A percentile compares a stretch with the other conserved stretches of the same genome.
phyloP scores from a whole-genome alignment of 1,140 invertebrate genomes.

The Homalodisca vitripennis region DNA sequence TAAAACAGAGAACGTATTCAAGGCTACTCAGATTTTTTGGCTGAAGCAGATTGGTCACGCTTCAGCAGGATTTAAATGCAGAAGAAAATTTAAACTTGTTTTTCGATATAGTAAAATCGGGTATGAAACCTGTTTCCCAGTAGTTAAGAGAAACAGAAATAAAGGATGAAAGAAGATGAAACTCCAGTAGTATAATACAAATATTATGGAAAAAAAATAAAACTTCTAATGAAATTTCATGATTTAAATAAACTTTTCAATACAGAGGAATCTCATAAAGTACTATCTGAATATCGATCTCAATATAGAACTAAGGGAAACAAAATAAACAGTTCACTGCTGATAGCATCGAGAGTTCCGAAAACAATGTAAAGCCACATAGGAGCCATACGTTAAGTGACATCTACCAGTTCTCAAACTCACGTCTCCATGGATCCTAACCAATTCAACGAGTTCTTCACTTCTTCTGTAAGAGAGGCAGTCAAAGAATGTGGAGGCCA shows the following conservation, averaged over 20 bases:
- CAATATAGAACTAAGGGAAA: not conserved
- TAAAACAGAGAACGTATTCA: not conserved
- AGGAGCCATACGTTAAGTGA: no score
- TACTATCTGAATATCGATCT: not conserved
- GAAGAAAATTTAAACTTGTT: not conserved
- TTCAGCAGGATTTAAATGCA: not conserved
- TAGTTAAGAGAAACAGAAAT: not conserved
- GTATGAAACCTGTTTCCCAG: not conserved
- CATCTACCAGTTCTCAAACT: not conserved
- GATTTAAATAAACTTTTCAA: not conserved
- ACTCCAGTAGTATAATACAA: not conserved
- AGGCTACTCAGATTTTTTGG: not conserved
- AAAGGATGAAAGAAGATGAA: not conserved
- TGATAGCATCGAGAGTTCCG: not conserved
- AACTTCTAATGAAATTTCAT: not conserved
- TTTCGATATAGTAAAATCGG: not conserved
- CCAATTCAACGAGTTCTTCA: not conserved
- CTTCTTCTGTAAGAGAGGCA: not conserved
- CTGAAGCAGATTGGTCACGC: not conserved
- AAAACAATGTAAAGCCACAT: not conserved
- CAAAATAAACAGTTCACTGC: not conserved
- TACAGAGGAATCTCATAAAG: not conserved
- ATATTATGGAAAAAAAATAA: not conserved
- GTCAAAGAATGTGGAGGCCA: not conserved
- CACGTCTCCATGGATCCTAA: not conserved